Evolutionary conservation across 2,888 invertebrate species (phyloP), one percentile per base, ranked within the genome.

Genomic region (Catocala fraxini): DNA sequence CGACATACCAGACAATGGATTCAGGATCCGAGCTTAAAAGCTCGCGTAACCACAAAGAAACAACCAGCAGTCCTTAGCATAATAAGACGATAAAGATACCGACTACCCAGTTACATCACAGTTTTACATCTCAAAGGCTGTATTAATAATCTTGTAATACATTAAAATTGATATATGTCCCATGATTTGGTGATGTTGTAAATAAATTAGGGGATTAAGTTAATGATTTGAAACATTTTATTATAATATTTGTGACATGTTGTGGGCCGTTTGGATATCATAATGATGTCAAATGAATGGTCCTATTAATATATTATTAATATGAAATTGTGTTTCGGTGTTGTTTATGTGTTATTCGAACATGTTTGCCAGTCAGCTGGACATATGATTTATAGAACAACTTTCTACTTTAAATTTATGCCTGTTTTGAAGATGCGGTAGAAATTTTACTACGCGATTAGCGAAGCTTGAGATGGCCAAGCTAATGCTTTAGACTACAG

Each of bases 201-300:
- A 47, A 59, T 59, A 52, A 59, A 59, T 59, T 52, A 52, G 13
- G n/a, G 25, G 52, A 58, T 58, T 52, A 52, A 39, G 34, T 52
- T 41, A 58, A 58, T 25, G 51, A 15, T 58, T 51, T 43, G 34
- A n/a, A 45, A 41, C 15, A 1, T 15, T 13, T 45, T 51, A 46
- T 46, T 42, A 12, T 56, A 42, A 49, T 33, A 35, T 15, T 7
- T 41, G 7, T 51, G 43, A 34, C 43, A 57, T 39, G 35, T 41
- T 33, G 51, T 58, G 52, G 52, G 58, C 7, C 46, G 12, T 45
- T n/a, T 4, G 42, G 46, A 46, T 15, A 33, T 48, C 34, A 48
- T 48, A 48, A 48, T 48, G 46, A 46, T 46, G 46, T 46, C 9
- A 48, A n/a, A 48, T 48, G 11, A 34, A 48, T 48, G 48, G n/a